Conservation (phyloP, 1,140 invertebrate species). For the Ptiloglossa arizonensis region DNA sequence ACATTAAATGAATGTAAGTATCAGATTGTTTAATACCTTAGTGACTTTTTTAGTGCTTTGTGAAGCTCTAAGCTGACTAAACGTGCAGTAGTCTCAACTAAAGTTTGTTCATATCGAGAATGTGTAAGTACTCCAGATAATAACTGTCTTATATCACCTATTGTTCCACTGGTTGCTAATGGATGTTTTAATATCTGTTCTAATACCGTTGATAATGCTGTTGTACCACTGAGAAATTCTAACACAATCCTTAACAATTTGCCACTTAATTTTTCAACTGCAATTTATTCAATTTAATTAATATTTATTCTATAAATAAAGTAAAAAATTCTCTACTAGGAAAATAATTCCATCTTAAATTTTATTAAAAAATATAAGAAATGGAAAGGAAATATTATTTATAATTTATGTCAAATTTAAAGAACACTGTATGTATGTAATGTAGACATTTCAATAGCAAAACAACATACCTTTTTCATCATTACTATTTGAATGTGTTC, state of each 20-base stretch:
- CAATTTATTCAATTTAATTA: conserved; percentile 19
- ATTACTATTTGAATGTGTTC: conserved; percentile 68
- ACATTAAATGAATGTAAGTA: neutral
- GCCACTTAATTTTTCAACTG: conserved; percentile 71
- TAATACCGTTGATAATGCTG: conserved; percentile 76
- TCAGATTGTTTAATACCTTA: conserved; percentile 65
- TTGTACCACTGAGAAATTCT: conserved; percentile 78
- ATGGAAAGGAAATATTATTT: conserved; percentile 6
- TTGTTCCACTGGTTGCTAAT: conserved; percentile 78
- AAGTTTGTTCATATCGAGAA: conserved; percentile 78
- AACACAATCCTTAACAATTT: conserved; percentile 77
- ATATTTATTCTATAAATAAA: conserved; percentile 24
- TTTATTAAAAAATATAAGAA: neutral
- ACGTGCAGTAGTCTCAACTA: conserved; percentile 78
- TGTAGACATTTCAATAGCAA: too few relatives aligned
- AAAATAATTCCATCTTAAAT: too few relatives aligned
- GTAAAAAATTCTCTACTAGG: too few relatives aligned
- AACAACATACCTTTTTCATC: conserved; percentile 68
- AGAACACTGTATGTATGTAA: too few relatives aligned
- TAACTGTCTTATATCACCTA: conserved; percentile 78
- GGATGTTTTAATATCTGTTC: conserved; percentile 80
- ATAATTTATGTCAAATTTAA: too few relatives aligned
- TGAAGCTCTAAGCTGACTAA: conserved; percentile 79
- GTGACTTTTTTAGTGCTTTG: conserved; percentile 74
- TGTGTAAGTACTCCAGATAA: conserved; percentile 78